Percentiles rank a stretch among this genome's conserved stretches.
Evolutionary conservation across 2,888 invertebrate genomes (phyloP).

Genomic region (Anthrax anthrax): DNA sequence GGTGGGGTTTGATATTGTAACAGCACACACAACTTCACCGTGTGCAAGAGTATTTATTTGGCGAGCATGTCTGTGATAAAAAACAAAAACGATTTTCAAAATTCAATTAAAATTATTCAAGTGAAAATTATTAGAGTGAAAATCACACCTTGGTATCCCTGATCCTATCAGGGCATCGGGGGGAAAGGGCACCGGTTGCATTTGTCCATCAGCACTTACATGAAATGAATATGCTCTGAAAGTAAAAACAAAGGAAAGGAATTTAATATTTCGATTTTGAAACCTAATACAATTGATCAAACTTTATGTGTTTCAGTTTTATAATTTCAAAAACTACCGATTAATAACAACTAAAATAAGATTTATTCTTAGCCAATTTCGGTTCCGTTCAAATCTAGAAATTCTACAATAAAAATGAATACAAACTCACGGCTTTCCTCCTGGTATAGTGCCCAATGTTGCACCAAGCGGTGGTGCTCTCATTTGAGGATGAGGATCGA

Average conservation of each 20-base stretch:
- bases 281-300: no score
- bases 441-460: constrained; percentile 52
- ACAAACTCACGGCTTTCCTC: constrained; percentile 71
- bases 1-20: constrained; percentile 86
- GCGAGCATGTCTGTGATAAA: constrained; percentile 58
- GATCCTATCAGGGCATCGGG: constrained; percentile 85
- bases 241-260: neutral
- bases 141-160: constrained; percentile 54
- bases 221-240: constrained; percentile 86
- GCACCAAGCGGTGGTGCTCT: constrained; percentile 33
- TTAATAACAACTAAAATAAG: no score
- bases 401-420: constrained; percentile 5
- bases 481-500: constrained; percentile 53
- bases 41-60: constrained; percentile 87
- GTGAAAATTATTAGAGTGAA: neutral
- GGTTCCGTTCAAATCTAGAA: neutral
- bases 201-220: constrained; percentile 75
- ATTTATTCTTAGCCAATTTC: no score
- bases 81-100: neutral
- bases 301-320: no score
- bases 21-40: constrained; percentile 95
- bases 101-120: neutral
- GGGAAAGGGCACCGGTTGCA: constrained; percentile 89
- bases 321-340: no score
- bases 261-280: no score